Percentiles rank a stretch among this genome's conserved stretches.
phyloP scores from a whole-genome alignment of 2,797 vertebrate species.

The Leucoraja ocellata region DNA sequence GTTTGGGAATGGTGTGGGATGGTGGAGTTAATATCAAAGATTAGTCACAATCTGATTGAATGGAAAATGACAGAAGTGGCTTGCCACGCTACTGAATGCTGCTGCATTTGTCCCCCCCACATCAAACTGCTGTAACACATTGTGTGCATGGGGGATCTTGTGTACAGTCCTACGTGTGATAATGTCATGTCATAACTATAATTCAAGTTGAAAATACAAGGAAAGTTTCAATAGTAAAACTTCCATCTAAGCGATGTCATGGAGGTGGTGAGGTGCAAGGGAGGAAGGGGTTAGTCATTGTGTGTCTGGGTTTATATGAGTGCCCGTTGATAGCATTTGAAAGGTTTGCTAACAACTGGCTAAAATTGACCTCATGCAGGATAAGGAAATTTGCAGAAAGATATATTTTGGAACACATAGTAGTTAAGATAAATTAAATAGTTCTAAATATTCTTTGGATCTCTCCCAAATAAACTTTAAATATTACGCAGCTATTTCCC shows the following conservation, averaged over 20 bases:
- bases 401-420: background rate
- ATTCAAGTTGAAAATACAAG: background rate
- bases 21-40: too few relatives aligned
- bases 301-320: background rate
- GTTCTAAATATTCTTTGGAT: background rate
- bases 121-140: too few relatives aligned
- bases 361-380: background rate
- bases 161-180: background rate
- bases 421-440: background rate
- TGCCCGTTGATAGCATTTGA: background rate
- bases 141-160: too few relatives aligned
- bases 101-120: too few relatives aligned
- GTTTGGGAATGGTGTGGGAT: too few relatives aligned
- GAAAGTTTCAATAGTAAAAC: background rate
- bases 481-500: background rate
- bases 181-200: background rate
- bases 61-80: too few relatives aligned
- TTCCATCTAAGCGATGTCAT: background rate
- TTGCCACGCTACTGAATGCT: too few relatives aligned
- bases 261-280: background rate
- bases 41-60: too few relatives aligned
- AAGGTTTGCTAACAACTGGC: background rate
- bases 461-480: background rate
- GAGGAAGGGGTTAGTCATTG: background rate
- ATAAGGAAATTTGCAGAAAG: background rate